These are phyloP conservation scores for Cepaea hortensis DNA, from an alignment of 2,888 invertebrate genomes.

Conservation along the genomic window DNA sequence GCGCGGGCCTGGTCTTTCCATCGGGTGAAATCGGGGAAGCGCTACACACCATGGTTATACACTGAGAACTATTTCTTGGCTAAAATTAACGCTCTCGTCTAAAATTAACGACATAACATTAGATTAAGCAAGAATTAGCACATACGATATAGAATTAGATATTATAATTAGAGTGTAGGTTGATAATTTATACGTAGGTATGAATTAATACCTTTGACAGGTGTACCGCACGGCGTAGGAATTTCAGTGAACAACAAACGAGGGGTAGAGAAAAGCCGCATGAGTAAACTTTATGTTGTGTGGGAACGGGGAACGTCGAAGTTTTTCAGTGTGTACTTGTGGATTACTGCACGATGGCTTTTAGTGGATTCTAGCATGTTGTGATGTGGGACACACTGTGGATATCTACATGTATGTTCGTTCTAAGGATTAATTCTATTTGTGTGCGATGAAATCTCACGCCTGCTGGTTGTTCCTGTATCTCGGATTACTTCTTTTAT, in stretches of 20 bases:
- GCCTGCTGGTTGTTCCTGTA: not conserved
- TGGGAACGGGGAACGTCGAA: not conserved
- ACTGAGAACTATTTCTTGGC: conserved; percentile 1
- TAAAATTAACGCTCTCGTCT: not conserved
- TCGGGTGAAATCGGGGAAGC: conserved; percentile 43
- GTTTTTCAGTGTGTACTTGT: conserved; percentile 31
- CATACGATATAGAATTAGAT: not conserved
- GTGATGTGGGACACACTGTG: conserved; percentile 36
- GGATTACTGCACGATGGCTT: conserved; percentile 34
- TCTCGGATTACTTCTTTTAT: conserved; percentile 34
- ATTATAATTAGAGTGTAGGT: not conserved
- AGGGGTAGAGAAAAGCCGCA: not conserved
- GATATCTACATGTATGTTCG: conserved; percentile 35
- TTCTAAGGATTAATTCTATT: conserved; percentile 24
- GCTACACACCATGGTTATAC: conserved; percentile 2
- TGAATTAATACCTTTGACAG: conserved; percentile 30
- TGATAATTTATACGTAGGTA: not conserved
- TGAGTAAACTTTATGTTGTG: conserved; percentile 29
- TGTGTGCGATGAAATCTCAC: conserved; percentile 43
- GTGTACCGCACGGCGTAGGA: conserved; percentile 35
- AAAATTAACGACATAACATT: not conserved
- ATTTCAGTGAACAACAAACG: conserved; percentile 4
- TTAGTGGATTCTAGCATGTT: conserved; percentile 31
- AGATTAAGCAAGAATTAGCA: not conserved
- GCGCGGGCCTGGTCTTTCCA: conserved; percentile 23